Percentiles rank a stretch among this genome's conserved stretches.
Conservation (phyloP, 2,888 invertebrate species). For the Marronus borbonicus region DNA sequence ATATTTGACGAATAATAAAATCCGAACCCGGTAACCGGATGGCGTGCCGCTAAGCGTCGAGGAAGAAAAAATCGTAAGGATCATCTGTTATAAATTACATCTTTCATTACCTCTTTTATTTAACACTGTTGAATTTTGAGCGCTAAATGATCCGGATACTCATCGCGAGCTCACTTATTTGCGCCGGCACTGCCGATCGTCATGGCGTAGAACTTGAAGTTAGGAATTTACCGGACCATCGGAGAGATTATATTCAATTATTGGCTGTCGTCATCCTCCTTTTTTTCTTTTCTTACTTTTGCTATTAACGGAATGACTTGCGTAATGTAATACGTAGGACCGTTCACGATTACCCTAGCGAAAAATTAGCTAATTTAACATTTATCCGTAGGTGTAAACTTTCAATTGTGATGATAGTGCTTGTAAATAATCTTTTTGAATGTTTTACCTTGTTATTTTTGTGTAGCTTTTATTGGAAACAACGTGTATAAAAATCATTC, state of each 20-base stretch:
- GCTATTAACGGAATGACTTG: conserved; percentile 34
- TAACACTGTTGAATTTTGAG: conserved; percentile 67
- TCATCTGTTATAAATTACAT: conserved; percentile 70
- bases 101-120: conserved; percentile 69
- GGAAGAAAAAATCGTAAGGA: conserved; percentile 57
- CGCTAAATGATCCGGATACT: conserved; percentile 65
- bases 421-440: no score
- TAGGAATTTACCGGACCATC: conserved; percentile 39
- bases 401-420: no score
- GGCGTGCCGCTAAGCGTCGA: conserved; percentile 31
- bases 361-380: no score
- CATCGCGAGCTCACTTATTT: conserved; percentile 41
- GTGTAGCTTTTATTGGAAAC: no score
- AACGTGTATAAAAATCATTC: no score
- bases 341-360: no score
- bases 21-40: conserved; percentile 55
- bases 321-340: not conserved
- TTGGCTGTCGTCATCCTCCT: not conserved
- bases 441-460: no score
- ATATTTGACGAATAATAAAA: conserved; percentile 64
- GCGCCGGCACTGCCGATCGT: conserved; percentile 20
- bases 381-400: no score
- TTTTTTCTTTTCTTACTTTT: conserved; percentile 6
- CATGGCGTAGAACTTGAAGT: conserved; percentile 29
- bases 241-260: conserved; percentile 40